phyloP scores from a whole-genome alignment of 2,888 invertebrate genomes.

The Caenorhabditis imperialis region DNA sequence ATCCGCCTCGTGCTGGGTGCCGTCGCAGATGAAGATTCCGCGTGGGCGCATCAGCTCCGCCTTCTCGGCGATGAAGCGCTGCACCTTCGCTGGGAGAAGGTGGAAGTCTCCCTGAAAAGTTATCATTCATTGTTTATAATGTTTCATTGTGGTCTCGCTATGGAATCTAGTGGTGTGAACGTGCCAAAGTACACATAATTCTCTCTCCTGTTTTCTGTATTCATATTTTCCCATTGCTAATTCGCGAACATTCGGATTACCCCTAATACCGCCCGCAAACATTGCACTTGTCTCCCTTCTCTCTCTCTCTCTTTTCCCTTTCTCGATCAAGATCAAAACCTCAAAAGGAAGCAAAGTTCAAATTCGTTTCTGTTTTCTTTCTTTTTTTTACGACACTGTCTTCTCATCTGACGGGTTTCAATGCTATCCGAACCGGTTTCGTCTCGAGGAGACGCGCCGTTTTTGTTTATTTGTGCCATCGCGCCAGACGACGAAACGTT shows the following conservation, averaged over 20 bases:
- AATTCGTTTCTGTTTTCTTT: neutral
- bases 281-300: conserved; percentile 6
- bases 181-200: too few species aligned
- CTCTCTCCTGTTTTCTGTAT: too few species aligned
- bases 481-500: too few species aligned
- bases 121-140: neutral
- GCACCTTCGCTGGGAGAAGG: conserved; percentile 79
- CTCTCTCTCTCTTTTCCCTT: neutral
- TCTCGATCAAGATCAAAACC: neutral
- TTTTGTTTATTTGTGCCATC: conserved; percentile 19
- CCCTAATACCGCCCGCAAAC: conserved; percentile 1
- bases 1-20: conserved; percentile 78
- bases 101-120: conserved; percentile 79
- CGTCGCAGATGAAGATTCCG: conserved; percentile 78
- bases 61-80: conserved; percentile 79
- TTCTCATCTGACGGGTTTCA: conserved; percentile 29
- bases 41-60: conserved; percentile 78
- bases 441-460: neutral
- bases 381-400: neutral
- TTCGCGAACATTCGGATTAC: neutral
- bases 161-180: too few species aligned
- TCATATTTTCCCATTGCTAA: conserved; percentile 1
- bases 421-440: conserved; percentile 41
- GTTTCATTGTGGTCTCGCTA: too few species aligned
- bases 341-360: conserved; percentile 20